Evolutionary conservation across 92 coral and sea anemone genomes (phyloP), one percentile per base, ranked within the genome.

Genomic region (Muricea muricata): DNA sequence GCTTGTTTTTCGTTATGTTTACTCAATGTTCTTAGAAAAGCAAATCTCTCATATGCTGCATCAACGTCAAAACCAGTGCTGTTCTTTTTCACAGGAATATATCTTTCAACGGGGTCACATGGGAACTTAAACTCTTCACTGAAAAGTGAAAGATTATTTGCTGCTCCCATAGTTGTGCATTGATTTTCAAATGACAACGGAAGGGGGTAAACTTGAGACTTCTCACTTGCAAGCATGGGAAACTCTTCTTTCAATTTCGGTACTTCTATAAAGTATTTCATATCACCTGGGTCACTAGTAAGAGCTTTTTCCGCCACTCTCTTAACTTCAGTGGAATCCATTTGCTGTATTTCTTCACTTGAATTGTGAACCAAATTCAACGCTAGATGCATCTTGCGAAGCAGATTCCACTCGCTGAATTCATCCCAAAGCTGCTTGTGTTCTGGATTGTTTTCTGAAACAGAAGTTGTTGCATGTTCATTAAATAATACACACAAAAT

Each of bases 1-100:
- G 30, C 23, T 46, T 87, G 87, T 34, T 73, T 21, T 25, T 73
- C 86, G 11, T 65, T 81, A 66, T 87, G 91, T 10, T 55, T 60
- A 35, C 60, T 82, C 78, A 87, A 46, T 25, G 91, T 55, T 63
- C 81, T 87, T 6, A 75, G 47, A 52, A 87, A 87, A 8, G 91
- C 87, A 87, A 25, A 87, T 26, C 91, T 21, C 21, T 68, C 42
- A 65, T 87, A 87, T 2, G 83, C 91, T 7, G 47, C 47, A 28
- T 87, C 78, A 32, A 87, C 37, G 78, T 87, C 37, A 73, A 87
- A 87, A 20, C 81, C 77, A 25, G 58, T 70, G 0, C 41, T 47
- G 33, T 26, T 11, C 28, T 46, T 82, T 13, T 58, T 87, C 21
- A 87, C 26, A 12, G 91, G 87, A 28, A 87, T 74, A 41, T 70